Conservation (phyloP, 2,888 invertebrate species). For the Drosophila acutilabella region DNA sequence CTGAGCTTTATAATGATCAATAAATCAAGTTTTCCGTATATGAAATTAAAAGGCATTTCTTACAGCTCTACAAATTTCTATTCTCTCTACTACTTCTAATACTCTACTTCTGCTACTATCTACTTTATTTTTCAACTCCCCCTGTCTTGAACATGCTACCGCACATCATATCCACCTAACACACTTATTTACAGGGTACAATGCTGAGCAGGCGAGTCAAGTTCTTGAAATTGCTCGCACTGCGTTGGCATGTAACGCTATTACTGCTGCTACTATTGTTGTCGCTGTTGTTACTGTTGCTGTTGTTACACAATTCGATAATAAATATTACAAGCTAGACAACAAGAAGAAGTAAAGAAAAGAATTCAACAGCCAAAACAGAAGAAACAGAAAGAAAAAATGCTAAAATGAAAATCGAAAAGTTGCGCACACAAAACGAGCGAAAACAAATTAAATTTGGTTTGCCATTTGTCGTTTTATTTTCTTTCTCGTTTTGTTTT, state of each 20-base stretch:
- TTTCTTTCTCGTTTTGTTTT: slow-evolving; percentile 47
- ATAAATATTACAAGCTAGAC: slow-evolving; percentile 81
- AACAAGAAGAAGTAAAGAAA: slow-evolving; percentile 28
- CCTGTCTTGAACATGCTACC: too few species aligned
- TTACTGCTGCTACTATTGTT: slow-evolving; percentile 22
- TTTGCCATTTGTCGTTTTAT: slow-evolving; percentile 67
- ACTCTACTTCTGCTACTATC: too few species aligned
- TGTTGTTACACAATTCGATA: slow-evolving; percentile 73
- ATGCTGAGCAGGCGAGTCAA: slow-evolving; percentile 38
- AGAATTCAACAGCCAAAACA: too few species aligned
- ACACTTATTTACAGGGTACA: slow-evolving; percentile 30
- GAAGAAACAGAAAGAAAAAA: slow-evolving; percentile 14
- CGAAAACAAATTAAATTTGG: slow-evolving; percentile 78
- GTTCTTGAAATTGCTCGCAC: slow-evolving; percentile 68
- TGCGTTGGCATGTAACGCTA: slow-evolving; percentile 62
- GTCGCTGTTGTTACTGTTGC: slow-evolving; percentile 15
- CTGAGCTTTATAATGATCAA: too few species aligned
- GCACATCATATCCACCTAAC: background rate
- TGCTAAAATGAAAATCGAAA: slow-evolving; percentile 45
- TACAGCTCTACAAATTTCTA: too few species aligned
- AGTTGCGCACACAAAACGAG: slow-evolving; percentile 74
- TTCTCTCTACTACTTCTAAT: too few species aligned
- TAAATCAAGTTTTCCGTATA: too few species aligned
- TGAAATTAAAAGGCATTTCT: too few species aligned
- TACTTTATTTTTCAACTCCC: too few species aligned